Conservation (phyloP, 2,797 vertebrate species). For the Leptodactylus fallax region DNA sequence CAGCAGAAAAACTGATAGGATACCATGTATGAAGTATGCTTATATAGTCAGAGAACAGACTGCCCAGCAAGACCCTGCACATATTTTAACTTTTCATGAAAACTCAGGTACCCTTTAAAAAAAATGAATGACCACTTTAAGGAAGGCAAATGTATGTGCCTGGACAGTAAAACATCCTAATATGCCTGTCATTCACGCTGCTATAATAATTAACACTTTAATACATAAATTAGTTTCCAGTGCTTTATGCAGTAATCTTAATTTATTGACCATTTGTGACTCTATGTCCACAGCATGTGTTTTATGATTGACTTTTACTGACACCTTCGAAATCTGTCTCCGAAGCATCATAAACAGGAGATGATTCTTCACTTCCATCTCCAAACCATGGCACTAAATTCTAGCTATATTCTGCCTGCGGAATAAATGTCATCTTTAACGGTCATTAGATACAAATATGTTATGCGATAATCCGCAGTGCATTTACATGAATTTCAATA, state of each 20-base stretch:
- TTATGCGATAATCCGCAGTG: conserved; percentile 59
- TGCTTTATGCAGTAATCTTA: background rate
- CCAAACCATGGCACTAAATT: conserved; percentile 29
- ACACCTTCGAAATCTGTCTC: conserved; percentile 33
- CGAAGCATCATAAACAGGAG: conserved; percentile 37
- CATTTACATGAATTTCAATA: conserved; percentile 61
- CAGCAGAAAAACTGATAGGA: too few relatives aligned
- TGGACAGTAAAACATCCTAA: background rate
- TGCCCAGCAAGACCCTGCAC: too few relatives aligned
- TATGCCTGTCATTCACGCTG: background rate
- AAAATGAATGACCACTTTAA: background rate
- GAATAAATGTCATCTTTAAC: conserved; percentile 60
- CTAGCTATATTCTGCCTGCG: conserved; percentile 42
- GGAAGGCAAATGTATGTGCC: background rate
- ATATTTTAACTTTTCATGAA: too few relatives aligned
- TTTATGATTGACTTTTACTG: conserved; percentile 42
- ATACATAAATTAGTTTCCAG: conserved; percentile 39
- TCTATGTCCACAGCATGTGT: conserved; percentile 19
- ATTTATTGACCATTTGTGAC: conserved; percentile 48
- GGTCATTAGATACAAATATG: conserved; percentile 64
- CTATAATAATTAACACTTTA: conserved; percentile 35
- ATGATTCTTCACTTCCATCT: conserved; percentile 46
- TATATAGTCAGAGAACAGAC: too few relatives aligned
- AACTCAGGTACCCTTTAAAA: too few relatives aligned
- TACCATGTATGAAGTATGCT: too few relatives aligned